Conservation (phyloP, 2,113 vertebrate genomes). For the Pygathrix nemaeus region DNA sequence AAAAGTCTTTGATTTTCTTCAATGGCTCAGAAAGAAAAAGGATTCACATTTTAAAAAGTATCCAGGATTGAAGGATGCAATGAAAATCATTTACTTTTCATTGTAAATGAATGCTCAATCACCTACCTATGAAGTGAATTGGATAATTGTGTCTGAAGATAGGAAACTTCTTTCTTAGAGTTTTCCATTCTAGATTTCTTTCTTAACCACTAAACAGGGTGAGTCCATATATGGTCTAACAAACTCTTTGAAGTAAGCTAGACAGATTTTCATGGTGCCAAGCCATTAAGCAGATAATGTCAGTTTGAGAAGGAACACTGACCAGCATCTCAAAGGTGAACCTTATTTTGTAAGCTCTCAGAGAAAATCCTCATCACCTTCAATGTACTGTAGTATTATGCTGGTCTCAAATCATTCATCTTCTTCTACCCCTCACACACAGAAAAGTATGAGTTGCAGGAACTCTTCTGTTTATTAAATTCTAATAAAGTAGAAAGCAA, state of each 20-base stretch:
- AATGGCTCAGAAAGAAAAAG: background rate
- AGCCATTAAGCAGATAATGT: background rate
- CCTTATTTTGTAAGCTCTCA: background rate
- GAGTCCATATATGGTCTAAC: background rate
- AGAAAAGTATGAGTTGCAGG: background rate
- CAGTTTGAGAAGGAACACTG: background rate
- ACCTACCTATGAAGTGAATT: background rate
- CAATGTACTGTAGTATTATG: too few species aligned
- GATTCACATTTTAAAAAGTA: background rate
- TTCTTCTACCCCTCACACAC: background rate
- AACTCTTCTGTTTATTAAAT: background rate
- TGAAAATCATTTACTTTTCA: background rate
- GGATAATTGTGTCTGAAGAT: background rate
- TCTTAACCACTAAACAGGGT: background rate
- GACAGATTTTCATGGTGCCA: background rate
- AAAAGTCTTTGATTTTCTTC: conserved; percentile 57
- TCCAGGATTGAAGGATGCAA: background rate
- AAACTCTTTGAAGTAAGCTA: background rate
- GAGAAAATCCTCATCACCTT: background rate
- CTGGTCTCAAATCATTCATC: background rate
- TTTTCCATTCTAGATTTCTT: background rate
- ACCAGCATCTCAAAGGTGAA: background rate
- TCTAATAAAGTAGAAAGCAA: background rate
- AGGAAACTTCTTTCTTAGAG: background rate
- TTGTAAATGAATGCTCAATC: background rate